phyloP scores from a whole-genome alignment of 2,797 vertebrate species.

The Pogoniulus pusillus region DNA sequence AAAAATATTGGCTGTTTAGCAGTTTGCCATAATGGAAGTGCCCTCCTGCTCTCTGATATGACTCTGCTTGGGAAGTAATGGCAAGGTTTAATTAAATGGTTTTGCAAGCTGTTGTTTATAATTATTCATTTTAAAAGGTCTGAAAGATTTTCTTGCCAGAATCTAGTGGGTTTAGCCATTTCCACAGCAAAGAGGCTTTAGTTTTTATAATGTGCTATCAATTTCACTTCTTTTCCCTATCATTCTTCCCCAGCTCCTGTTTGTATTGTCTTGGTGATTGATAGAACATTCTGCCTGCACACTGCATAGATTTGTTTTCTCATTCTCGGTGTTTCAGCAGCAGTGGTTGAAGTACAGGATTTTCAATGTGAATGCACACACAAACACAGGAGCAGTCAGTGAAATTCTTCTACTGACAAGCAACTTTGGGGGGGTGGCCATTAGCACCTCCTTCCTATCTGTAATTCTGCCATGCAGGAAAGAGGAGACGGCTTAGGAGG shows the following conservation, averaged over 20 bases:
- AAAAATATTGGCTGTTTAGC: neutral
- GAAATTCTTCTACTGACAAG: neutral
- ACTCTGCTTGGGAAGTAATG: neutral
- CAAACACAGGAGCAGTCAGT: neutral
- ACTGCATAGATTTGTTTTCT: conserved; percentile 22
- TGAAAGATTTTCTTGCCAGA: neutral
- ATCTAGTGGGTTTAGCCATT: neutral
- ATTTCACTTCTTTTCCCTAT: neutral
- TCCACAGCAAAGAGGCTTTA: neutral
- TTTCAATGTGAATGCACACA: neutral
- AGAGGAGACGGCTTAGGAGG: neutral
- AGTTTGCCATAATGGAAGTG: conserved; percentile 5
- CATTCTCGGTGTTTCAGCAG: neutral
- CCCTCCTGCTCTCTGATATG: neutral
- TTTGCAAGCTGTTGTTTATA: conserved; percentile 15
- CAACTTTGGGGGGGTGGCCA: neutral
- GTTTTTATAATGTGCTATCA: neutral
- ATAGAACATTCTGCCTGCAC: neutral
- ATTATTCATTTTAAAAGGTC: conserved; percentile 22
- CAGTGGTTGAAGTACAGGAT: neutral
- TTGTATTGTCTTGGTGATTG: neutral
- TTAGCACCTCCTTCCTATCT: neutral
- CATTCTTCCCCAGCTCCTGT: neutral
- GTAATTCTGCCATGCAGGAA: neutral
- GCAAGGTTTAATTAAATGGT: conserved; percentile 14